Conservation (phyloP, 2,113 vertebrate species). For the Clinocottus analis region DNA sequence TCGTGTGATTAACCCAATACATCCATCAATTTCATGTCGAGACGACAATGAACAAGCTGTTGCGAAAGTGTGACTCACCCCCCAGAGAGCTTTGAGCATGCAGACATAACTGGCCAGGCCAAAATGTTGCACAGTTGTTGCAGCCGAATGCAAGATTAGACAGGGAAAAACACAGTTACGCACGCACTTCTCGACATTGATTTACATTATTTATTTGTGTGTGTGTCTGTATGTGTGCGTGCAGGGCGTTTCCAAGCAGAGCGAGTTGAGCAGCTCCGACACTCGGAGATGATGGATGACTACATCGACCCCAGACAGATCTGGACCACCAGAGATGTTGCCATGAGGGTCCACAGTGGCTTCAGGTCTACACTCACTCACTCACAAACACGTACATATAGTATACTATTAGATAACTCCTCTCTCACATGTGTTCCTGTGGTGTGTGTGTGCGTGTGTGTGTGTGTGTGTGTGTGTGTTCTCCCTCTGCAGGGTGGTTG, state of each 20-base stretch:
- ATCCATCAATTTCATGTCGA: not conserved
- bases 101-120: no score
- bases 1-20: not conserved
- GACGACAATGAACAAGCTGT: no score
- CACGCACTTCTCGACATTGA: no score
- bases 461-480: not conserved
- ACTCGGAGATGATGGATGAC: conserved; percentile 86
- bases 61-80: no score
- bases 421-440: not conserved
- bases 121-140: no score
- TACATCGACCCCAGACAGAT: conserved; percentile 86
- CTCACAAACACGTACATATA: not conserved
- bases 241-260: conserved; percentile 89
- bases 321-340: conserved; percentile 92
- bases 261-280: conserved; percentile 85
- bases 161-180: no score
- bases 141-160: no score
- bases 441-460: no score
- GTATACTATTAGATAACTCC: not conserved
- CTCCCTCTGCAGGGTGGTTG: conserved; percentile 82
- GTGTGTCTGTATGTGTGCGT: not conserved
- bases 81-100: no score
- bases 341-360: conserved; percentile 88
- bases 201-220: not conserved
- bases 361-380: conserved; percentile 82